Evolutionary conservation across 2,888 invertebrate genomes (phyloP), one percentile per base, ranked within the genome.

Genomic region (Perdita meconis): DNA sequence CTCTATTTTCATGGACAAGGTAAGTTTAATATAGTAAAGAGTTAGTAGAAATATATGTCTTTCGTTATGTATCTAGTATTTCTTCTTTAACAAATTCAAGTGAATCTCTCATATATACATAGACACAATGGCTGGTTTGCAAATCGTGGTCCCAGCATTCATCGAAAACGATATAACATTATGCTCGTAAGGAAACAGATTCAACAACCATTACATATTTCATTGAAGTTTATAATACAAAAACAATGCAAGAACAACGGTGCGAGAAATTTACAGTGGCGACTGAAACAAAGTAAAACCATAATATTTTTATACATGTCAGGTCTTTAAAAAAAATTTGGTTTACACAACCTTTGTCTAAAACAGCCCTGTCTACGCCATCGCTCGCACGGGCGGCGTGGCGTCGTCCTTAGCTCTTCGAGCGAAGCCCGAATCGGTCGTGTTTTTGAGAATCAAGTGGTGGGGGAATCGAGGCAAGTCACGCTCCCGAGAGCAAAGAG

Each of bases 41-140:
- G 47, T 47, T 47, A 47, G 19, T 47, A 47, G 47, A 47, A 47
- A 47, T 47, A 47, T 47, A 22, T 47, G 19, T 19, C 3, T 8
- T 47, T 19, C 16, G 47, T 47, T 47, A 26, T n/a, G 51, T 51
- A 51, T 51, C 26, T 30, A 26, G 24, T 26, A n/a, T n/a, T n/a
- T n/a, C n/a, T n/a, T 51, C n/a, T 51, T 8, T 51, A 30, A 51
- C n/a, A 22, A 26, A n/a, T 22, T 51, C 13, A 51, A 51, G 22
- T 22, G 47, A 19, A 47, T 19, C 19, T 47, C 10, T 47, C 22
- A 10, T 47, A 47, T 47, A 1, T 47, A 47, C 47, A 47, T 47
- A 10, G 22, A 16, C 30, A 30, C 30, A 30, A 30, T 30, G 47
- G 19, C 22, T 47, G 47, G 47, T 22, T 19, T 22, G 22, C 22